A percentile compares a stretch with the other conserved stretches of the same genome.
Conservation (phyloP, 1,140 invertebrate genomes). For the Neodiprion fabricii region DNA sequence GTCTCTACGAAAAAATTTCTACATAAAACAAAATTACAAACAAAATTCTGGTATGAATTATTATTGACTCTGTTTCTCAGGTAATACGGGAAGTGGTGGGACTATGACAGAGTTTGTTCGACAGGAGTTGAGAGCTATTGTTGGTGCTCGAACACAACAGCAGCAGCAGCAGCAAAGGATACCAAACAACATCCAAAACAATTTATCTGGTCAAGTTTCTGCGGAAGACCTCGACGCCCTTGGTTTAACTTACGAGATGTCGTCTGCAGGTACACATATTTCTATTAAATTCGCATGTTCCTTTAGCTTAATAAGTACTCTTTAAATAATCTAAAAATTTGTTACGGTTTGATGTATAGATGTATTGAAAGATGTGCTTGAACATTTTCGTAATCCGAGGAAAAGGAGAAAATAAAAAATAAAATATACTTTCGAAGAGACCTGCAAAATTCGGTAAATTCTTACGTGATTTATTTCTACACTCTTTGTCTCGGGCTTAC, state of each 20-base stretch:
- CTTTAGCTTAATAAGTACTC: no score
- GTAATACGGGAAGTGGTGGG: conserved; percentile 50
- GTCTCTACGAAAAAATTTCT: not conserved
- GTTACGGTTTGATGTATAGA: no score
- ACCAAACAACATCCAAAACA: conserved; percentile 57
- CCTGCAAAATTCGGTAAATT: no score
- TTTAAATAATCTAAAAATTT: no score
- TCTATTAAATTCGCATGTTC: no score
- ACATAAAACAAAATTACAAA: not conserved
- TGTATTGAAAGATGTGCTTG: conserved; percentile 32
- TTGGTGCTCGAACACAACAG: conserved; percentile 79
- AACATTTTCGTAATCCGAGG: conserved; percentile 60
- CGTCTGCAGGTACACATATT: conserved; percentile 64
- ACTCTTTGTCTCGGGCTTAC: no score
- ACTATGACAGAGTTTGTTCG: conserved; percentile 83
- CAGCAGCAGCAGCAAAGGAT: conserved; percentile 51
- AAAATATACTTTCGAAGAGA: no score
- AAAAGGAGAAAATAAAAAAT: conserved; percentile 10
- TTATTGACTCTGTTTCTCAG: conserved; percentile 29
- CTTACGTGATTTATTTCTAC: no score
- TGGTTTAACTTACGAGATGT: conserved; percentile 73
- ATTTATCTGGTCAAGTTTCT: conserved; percentile 59
- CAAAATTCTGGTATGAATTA: not conserved
- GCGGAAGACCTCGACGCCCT: conserved; percentile 73
- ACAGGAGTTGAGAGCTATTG: conserved; percentile 86